Conservation (phyloP, 1,140 invertebrate genomes). For the Catajapyx aquilonaris region DNA sequence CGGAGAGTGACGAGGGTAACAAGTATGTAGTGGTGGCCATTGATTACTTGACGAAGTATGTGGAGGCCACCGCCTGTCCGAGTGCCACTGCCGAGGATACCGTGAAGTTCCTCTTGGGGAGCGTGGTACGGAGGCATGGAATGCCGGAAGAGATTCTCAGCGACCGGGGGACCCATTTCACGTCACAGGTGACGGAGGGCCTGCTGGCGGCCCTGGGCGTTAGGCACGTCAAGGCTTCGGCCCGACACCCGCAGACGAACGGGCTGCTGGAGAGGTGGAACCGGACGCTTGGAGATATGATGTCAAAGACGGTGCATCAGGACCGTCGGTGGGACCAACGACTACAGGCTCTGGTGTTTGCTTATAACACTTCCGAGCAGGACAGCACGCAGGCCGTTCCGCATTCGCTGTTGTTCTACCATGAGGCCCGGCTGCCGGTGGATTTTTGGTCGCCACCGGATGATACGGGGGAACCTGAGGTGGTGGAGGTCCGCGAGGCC, state of each 20-base stretch:
- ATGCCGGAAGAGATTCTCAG: not conserved
- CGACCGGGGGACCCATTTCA: constrained; percentile 2
- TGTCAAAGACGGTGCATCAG: constrained; percentile 1
- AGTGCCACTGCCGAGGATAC: constrained; percentile 5
- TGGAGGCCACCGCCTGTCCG: not conserved
- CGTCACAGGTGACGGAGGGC: not conserved
- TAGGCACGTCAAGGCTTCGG: not conserved
- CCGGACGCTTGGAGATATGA: constrained; percentile 7
- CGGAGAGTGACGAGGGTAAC: not conserved
- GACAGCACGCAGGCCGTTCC: too few relatives aligned
- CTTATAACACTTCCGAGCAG: too few relatives aligned
- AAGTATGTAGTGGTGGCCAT: constrained; percentile 3
- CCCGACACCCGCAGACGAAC: constrained; percentile 10
- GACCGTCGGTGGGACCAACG: too few relatives aligned
- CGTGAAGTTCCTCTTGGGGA: constrained; percentile 1
- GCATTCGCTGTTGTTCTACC: too few relatives aligned
- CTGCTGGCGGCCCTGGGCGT: not conserved
- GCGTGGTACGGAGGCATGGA: constrained; percentile 2
- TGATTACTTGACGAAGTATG: constrained; percentile 4
- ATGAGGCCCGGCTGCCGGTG: too few relatives aligned
- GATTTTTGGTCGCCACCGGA: too few relatives aligned
- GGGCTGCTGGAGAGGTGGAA: constrained; percentile 11
- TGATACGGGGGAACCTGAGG: too few relatives aligned
- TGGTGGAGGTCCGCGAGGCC: too few relatives aligned
- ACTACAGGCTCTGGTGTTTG: too few relatives aligned